Evolutionary conservation across 2,888 invertebrate genomes (phyloP).

Genomic region (Euproctis similis): DNA sequence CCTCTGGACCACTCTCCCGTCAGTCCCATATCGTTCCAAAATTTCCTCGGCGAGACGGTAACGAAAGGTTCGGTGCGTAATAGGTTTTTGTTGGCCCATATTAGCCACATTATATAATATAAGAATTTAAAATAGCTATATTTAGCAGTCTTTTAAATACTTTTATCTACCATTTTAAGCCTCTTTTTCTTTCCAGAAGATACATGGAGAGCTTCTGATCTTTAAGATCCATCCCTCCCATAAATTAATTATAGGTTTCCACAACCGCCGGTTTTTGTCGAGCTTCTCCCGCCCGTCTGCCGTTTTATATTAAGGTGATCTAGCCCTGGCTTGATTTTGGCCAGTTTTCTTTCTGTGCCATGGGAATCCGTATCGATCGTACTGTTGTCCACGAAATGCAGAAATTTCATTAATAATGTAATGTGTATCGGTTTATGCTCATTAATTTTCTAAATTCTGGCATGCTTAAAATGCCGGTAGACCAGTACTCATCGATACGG

Average conservation of each 20-base stretch:
- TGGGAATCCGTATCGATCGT: too few relatives aligned
- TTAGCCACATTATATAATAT: not conserved
- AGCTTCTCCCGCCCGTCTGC: not conserved
- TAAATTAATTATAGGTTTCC: not conserved
- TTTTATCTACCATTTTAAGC: slow-evolving; percentile 1
- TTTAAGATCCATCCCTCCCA: slow-evolving; percentile 1
- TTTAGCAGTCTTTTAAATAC: slow-evolving; percentile 1
- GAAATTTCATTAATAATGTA: slow-evolving; percentile 6
- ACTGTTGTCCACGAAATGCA: slow-evolving; percentile 10
- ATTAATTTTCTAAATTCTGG: slow-evolving; percentile 8
- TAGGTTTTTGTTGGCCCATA: not conserved
- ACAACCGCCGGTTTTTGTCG: not conserved
- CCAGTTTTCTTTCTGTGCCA: too few relatives aligned
- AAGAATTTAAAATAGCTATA: slow-evolving; percentile 2
- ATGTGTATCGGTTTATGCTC: slow-evolving; percentile 7
- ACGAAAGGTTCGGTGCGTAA: slow-evolving; percentile 1
- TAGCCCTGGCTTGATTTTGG: too few relatives aligned
- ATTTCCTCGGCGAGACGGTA: not conserved
- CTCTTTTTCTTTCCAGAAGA: slow-evolving; percentile 1
- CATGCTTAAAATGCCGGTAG: slow-evolving; percentile 6
- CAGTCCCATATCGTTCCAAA: not conserved
- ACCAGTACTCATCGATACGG: slow-evolving; percentile 5
- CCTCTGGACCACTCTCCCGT: too few relatives aligned
- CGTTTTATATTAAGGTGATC: too few relatives aligned
- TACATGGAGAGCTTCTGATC: not conserved